Conservation (phyloP, 2,113 vertebrate species). For the Mirounga angustirostris region DNA sequence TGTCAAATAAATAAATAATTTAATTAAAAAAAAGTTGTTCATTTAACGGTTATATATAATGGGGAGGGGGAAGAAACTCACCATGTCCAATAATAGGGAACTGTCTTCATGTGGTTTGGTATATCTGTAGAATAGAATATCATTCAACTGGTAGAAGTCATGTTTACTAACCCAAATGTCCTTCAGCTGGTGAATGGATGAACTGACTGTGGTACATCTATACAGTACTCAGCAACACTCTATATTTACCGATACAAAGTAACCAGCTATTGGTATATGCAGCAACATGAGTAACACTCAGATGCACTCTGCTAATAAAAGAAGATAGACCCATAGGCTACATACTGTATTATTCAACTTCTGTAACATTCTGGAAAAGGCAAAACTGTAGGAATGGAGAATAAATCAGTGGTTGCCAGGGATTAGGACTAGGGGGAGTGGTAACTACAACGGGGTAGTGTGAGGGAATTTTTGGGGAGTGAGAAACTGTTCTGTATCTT, state of each 20-base stretch:
- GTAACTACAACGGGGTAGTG: not conserved
- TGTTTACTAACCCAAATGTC: not conserved
- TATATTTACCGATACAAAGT: not conserved
- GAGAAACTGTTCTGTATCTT: not conserved
- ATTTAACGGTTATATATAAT: not conserved
- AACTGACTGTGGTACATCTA: not conserved
- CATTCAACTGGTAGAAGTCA: not conserved
- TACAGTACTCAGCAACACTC: not conserved
- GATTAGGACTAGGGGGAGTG: too few species aligned
- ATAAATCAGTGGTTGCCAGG: not conserved
- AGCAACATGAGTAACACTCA: not conserved
- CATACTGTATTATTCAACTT: not conserved
- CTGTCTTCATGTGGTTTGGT: not conserved
- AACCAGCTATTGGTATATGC: not conserved
- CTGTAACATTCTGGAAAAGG: not conserved
- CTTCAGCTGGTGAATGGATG: not conserved
- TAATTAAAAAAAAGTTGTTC: not conserved
- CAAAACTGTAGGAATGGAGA: not conserved
- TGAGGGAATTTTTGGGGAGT: fast-evolving
- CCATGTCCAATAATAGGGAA: not conserved
- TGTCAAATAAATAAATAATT: not conserved
- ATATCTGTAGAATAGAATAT: not conserved
- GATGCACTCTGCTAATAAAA: not conserved
- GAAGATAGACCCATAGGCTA: not conserved
- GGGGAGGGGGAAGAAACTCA: not conserved